A percentile compares a stretch with the other conserved stretches of the same genome.
Conservation (phyloP, 2,113 vertebrate species). For the Caloenas nicobarica region DNA sequence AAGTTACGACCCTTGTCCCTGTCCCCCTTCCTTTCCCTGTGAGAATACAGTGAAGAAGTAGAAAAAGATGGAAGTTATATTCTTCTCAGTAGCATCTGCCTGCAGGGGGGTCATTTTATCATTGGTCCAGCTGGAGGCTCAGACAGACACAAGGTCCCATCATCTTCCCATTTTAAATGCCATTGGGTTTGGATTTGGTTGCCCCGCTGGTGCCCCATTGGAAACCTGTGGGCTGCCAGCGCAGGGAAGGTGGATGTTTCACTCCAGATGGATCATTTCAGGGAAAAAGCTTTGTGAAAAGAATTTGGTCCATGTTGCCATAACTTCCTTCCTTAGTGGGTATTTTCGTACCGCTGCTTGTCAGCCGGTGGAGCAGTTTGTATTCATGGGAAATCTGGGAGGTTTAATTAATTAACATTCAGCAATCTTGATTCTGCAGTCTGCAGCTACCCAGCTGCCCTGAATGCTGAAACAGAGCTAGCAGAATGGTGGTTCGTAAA, state of each 20-base stretch:
- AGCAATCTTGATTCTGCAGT: neutral
- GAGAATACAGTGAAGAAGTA: neutral
- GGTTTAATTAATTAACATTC: rapidly evolving
- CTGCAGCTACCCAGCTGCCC: neutral
- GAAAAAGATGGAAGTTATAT: neutral
- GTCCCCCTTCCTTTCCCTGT: neutral
- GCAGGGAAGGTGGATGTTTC: neutral
- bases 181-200: neutral
- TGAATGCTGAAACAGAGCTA: neutral
- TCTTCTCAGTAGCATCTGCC: neutral
- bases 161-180: neutral
- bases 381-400: neutral
- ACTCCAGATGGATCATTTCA: neutral
- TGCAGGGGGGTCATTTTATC: neutral
- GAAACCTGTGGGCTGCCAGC: neutral
- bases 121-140: rapidly evolving
- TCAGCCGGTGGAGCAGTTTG: rapidly evolving
- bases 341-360: neutral
- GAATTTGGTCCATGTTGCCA: neutral
- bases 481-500: neutral
- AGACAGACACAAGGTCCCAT: neutral
- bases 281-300: neutral
- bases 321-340: neutral
- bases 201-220: neutral
- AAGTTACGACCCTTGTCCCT: neutral